Percentiles rank a stretch among this genome's conserved stretches.
Conservation (phyloP, 2,113 vertebrate genomes). For the Macrotis lagotis region DNA sequence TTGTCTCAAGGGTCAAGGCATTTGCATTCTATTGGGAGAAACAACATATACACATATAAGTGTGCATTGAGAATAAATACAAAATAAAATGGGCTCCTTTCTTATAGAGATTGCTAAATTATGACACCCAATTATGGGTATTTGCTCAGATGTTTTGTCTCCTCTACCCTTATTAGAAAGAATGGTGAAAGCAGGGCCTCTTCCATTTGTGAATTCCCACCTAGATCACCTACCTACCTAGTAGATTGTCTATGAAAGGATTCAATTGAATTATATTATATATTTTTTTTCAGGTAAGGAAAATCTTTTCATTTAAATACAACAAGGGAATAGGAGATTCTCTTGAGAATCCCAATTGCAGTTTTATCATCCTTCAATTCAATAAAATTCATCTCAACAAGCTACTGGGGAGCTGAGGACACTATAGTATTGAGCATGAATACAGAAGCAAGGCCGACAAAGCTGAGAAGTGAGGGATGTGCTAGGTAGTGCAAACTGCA, state of each 20-base stretch:
- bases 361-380: not conserved
- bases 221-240: not conserved
- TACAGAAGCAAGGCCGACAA: conserved; percentile 30
- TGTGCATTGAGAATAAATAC: not conserved
- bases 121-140: not conserved
- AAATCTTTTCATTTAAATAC: not conserved
- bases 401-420: not conserved
- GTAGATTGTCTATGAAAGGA: not conserved
- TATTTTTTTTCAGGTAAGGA: not conserved
- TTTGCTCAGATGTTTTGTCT: not conserved
- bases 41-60: not conserved
- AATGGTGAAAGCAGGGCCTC: not conserved
- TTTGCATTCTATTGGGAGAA: not conserved
- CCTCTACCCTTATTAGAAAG: not conserved
- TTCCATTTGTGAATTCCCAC: not conserved
- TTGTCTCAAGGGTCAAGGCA: not conserved
- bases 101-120: not conserved
- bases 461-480: conserved; percentile 41
- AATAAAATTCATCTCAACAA: not conserved
- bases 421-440: conserved; percentile 41
- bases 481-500: not conserved
- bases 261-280: not conserved
- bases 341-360: not conserved
- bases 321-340: not conserved
- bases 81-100: not conserved